Evolutionary conservation across 2,113 vertebrate species (phyloP).

Genomic region (Callopanchax toddi): DNA sequence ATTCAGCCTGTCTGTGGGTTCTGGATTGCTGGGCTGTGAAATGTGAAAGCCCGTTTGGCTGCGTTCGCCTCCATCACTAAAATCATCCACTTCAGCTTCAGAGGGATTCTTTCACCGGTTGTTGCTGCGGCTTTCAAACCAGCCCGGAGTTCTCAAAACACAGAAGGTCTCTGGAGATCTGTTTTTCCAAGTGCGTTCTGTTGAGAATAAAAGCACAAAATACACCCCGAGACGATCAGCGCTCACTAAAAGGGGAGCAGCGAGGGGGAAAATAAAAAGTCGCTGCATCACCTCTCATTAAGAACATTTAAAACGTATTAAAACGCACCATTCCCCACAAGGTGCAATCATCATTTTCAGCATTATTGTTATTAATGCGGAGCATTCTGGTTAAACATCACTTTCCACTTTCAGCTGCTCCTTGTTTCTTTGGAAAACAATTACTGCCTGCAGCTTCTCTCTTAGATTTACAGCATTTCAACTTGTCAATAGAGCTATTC

Average conservation of each 20-base stretch:
- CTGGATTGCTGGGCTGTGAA: slow-evolving; percentile 32
- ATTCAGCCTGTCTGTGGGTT: slow-evolving; percentile 51
- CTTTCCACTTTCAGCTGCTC: not conserved
- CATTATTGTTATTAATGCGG: not conserved
- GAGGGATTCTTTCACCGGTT: not conserved
- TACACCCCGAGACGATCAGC: not conserved
- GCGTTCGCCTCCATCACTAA: slow-evolving; percentile 36
- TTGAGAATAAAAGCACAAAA: slow-evolving; percentile 3
- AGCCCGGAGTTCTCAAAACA: not conserved
- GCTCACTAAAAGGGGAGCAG: not conserved
- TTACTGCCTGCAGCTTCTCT: not conserved
- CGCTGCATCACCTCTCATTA: not conserved
- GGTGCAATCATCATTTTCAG: rapidly evolving
- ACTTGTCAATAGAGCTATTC: not conserved
- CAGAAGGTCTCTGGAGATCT: not conserved
- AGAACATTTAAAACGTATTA: not conserved
- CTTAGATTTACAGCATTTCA: not conserved
- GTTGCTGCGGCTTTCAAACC: slow-evolving; percentile 4
- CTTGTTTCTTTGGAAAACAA: not conserved
- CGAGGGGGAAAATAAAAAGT: not conserved
- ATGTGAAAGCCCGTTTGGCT: slow-evolving; percentile 42
- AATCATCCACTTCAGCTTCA: slow-evolving; percentile 30
- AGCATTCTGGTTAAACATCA: slow-evolving; percentile 3
- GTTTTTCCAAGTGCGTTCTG: not conserved
- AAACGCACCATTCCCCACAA: not conserved